Evolutionary conservation across 2,113 vertebrate species (phyloP).

Genomic region (Campylomormyrus numenius): DNA sequence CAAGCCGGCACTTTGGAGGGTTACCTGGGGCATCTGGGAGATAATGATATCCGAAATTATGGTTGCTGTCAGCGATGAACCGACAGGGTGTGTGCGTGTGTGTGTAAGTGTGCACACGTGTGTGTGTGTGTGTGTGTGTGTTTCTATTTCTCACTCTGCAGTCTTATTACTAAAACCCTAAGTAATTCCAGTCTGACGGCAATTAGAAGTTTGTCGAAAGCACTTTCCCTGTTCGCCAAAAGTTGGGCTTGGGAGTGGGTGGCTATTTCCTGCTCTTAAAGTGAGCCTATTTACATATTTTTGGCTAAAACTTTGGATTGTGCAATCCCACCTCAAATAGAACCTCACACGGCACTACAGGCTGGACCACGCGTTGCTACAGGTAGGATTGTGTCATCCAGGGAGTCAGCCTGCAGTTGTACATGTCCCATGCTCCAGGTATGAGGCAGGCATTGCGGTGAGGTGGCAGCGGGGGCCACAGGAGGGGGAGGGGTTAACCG

Average conservation of each 20-base stretch:
- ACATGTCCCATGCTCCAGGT: conserved; percentile 19
- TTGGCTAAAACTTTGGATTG: neutral
- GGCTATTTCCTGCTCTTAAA: neutral
- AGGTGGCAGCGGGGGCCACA: neutral
- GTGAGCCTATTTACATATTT: neutral
- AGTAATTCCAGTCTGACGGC: neutral
- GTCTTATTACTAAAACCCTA: neutral
- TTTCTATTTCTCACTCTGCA: conserved; percentile 15
- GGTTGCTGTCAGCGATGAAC: neutral
- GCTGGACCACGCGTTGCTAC: neutral
- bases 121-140: conserved; percentile 20
- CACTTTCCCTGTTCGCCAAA: neutral
- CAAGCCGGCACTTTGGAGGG: conserved; percentile 20
- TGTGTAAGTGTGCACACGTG: neutral
- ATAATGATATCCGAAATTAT: conserved; percentile 23
- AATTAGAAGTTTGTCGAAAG: neutral
- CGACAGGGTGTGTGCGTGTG: conserved; percentile 7
- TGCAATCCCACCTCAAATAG: neutral
- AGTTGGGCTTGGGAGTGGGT: neutral
- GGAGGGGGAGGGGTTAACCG: neutral
- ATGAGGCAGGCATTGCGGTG: neutral
- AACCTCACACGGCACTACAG: neutral
- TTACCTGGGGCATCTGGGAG: conserved; percentile 11
- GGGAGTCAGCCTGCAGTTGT: conserved; percentile 1
- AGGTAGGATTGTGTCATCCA: neutral